Evolutionary conservation across 2,113 vertebrate species (phyloP).

Genomic region (Paralichthys olivaceus): DNA sequence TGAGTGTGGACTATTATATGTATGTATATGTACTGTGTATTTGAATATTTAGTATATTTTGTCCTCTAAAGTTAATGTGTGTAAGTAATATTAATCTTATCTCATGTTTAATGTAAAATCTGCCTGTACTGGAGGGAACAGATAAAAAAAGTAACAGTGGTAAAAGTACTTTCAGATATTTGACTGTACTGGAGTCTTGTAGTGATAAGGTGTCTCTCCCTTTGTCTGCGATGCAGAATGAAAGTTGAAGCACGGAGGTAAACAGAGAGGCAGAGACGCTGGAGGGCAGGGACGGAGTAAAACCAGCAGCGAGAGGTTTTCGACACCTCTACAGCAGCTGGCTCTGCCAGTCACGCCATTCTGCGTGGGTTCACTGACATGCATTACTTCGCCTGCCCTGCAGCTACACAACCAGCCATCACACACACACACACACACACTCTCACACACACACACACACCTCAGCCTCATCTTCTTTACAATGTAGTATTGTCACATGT

Average conservation of each 20-base stretch:
- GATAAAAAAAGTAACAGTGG: too few relatives aligned
- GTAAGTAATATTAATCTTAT: too few relatives aligned
- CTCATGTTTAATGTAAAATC: too few relatives aligned
- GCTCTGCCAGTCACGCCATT: slow-evolving; percentile 66
- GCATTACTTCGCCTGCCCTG: slow-evolving; percentile 72
- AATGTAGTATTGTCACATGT: background rate
- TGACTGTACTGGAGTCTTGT: too few relatives aligned
- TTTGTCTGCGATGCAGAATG: slow-evolving; percentile 8
- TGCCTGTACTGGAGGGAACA: too few relatives aligned
- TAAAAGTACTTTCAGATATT: too few relatives aligned
- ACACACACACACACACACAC: slow-evolving; percentile 9
- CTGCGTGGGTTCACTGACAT: slow-evolving; percentile 52
- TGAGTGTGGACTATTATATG: too few relatives aligned
- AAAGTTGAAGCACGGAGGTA: slow-evolving; percentile 34
- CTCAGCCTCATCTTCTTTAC: background rate
- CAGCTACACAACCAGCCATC: slow-evolving; percentile 16
- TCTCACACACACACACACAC: slow-evolving; percentile 34
- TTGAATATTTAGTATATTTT: too few relatives aligned
- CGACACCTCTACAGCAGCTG: slow-evolving; percentile 74
- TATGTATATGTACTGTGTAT: too few relatives aligned
- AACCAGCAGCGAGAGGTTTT: slow-evolving; percentile 57
- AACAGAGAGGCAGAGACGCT: slow-evolving; percentile 43
- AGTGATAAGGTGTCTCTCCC: background rate
- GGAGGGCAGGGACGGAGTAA: slow-evolving; percentile 43
- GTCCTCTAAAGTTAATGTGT: too few relatives aligned